phyloP scores from a whole-genome alignment of 2,113 vertebrate genomes.

The Clarias gariepinus region DNA sequence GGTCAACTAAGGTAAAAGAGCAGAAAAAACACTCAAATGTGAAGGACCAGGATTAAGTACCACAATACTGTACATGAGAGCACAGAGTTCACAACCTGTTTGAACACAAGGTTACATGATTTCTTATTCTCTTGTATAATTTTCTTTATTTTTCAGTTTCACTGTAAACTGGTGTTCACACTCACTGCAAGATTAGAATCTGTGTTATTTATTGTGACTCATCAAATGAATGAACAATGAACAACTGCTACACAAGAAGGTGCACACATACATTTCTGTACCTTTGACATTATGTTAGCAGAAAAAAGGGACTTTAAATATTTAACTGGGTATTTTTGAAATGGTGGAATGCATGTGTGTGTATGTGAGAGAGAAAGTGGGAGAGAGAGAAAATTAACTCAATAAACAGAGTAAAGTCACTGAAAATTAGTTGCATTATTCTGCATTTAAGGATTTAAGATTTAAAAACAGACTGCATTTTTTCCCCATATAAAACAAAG shows the following conservation, averaged over 20 bases:
- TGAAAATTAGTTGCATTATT: neutral
- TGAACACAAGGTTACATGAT: neutral
- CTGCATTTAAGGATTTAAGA: neutral
- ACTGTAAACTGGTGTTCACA: neutral
- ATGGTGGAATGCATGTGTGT: neutral
- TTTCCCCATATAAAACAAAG: neutral
- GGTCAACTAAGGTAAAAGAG: neutral
- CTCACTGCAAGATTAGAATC: neutral
- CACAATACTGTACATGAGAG: too few relatives aligned
- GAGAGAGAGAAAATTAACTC: too few relatives aligned
- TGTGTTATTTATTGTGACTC: neutral
- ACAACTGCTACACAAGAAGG: constrained; percentile 86
- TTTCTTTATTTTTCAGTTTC: neutral
- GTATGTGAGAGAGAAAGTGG: neutral
- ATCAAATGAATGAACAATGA: constrained; percentile 57
- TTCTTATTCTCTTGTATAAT: neutral
- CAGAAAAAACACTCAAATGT: too few relatives aligned
- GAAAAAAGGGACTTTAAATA: constrained; percentile 28
- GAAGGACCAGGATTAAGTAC: too few relatives aligned
- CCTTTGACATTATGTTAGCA: constrained; percentile 61
- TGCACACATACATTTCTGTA: constrained; percentile 73
- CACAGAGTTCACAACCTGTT: neutral
- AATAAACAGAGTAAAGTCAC: neutral
- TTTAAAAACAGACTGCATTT: neutral
- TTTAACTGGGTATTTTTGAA: constrained; percentile 8